Evolutionary conservation across 2,113 vertebrate species (phyloP).

Genomic region (Dasyurus viverrinus): DNA sequence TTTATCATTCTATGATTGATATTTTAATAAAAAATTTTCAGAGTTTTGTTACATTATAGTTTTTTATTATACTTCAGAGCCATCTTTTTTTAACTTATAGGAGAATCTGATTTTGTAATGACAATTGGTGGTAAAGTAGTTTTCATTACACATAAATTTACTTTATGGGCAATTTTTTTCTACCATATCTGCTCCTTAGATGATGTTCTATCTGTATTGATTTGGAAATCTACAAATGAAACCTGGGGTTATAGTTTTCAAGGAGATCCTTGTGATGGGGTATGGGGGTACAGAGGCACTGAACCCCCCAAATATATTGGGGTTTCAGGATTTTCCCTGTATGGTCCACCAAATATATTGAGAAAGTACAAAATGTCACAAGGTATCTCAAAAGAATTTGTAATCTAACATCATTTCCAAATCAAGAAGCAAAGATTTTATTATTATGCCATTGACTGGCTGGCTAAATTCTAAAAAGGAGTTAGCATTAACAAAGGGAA

Average conservation of each 20-base stretch:
- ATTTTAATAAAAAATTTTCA: neutral
- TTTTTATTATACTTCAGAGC: neutral
- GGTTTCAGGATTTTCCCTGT: too few relatives aligned
- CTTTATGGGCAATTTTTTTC: neutral
- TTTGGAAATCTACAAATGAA: neutral
- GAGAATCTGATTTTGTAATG: neutral
- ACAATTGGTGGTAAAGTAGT: neutral
- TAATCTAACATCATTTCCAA: too few relatives aligned
- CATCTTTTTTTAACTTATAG: neutral
- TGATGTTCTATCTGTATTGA: neutral
- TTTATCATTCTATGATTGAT: neutral
- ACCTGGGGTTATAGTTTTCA: neutral
- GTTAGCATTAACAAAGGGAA: too few relatives aligned
- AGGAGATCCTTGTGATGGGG: neutral
- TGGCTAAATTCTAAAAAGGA: too few relatives aligned
- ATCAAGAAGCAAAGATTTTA: too few relatives aligned
- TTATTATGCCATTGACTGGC: too few relatives aligned
- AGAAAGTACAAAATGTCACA: too few relatives aligned
- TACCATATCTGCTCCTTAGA: neutral
- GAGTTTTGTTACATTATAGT: neutral
- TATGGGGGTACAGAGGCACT: too few relatives aligned
- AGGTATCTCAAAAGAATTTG: too few relatives aligned
- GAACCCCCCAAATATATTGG: too few relatives aligned
- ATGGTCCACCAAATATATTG: too few relatives aligned
- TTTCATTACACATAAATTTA: neutral